Percentiles rank a stretch among this genome's conserved stretches.
phyloP scores from a whole-genome alignment of 2,113 vertebrate species.

The Forbesichthys papilliferus region DNA sequence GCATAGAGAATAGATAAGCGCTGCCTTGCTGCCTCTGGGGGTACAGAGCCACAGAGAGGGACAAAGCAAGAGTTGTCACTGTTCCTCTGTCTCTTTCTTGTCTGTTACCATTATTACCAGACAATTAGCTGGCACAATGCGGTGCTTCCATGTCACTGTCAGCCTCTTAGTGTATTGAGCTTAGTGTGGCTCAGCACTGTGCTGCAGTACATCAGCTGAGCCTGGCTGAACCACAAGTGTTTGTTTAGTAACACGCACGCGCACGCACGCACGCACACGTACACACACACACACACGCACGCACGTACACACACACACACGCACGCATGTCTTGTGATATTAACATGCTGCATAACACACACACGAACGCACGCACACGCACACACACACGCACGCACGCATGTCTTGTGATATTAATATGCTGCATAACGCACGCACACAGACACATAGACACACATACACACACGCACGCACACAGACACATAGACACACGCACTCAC shows the following conservation, averaged over 20 bases:
- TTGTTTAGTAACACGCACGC: constrained; percentile 36
- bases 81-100: constrained; percentile 18
- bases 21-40: constrained; percentile 16
- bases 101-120: constrained; percentile 67
- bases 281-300: background rate
- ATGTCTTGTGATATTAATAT: background rate
- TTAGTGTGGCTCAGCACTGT: constrained; percentile 53
- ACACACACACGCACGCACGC: background rate
- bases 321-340: too few relatives aligned
- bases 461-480: constrained; percentile 2
- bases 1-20: constrained; percentile 25
- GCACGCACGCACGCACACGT: constrained; percentile 13
- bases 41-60: constrained; percentile 32
- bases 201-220: constrained; percentile 46
- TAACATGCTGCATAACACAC: too few relatives aligned
- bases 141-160: constrained; percentile 65
- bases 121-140: constrained; percentile 62
- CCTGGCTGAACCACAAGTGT: constrained; percentile 44
- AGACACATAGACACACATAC: background rate
- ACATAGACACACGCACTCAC: constrained; percentile 3
- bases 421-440: background rate
- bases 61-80: background rate
- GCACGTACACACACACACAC: background rate
- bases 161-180: constrained; percentile 53
- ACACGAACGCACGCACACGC: background rate